These are phyloP conservation scores for Caenorhabditis drosophilae DNA, from an alignment of 2,888 invertebrate genomes.

Conservation along the genomic window DNA sequence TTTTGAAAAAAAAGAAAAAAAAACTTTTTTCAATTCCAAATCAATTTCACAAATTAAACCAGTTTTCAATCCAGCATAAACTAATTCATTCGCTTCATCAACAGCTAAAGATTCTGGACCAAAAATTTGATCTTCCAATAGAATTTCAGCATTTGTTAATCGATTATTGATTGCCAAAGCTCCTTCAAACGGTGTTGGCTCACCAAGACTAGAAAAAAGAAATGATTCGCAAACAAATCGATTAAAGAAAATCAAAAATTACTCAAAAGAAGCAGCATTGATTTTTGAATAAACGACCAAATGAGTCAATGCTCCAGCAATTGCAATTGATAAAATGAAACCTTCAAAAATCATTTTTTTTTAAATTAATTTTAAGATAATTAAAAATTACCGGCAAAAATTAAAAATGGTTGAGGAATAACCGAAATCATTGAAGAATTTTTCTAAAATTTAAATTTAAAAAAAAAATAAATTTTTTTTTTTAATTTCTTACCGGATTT, in stretches of 20 bases:
- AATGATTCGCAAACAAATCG: not conserved
- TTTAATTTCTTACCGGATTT: too few species aligned
- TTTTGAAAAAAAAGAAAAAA: not conserved
- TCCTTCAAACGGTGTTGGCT: slow-evolving; percentile 19
- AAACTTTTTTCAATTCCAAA: slow-evolving; percentile 16
- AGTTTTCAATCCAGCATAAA: slow-evolving; percentile 47
- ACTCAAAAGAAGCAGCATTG: slow-evolving; percentile 24
- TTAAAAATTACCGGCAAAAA: too few species aligned
- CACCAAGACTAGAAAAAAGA: slow-evolving; percentile 31
- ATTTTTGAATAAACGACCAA: slow-evolving; percentile 16
- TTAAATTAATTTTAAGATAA: too few species aligned
- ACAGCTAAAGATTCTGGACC: slow-evolving; percentile 51
- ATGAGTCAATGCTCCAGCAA: slow-evolving; percentile 28
- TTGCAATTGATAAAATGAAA: slow-evolving; percentile 12
- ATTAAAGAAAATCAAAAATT: not conserved
- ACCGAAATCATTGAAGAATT: too few species aligned
- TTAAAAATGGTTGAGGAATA: too few species aligned
- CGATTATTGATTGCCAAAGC: slow-evolving; percentile 31
- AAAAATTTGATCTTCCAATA: slow-evolving; percentile 45
- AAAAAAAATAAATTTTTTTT: too few species aligned
- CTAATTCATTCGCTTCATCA: slow-evolving; percentile 21
- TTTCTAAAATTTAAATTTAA: too few species aligned
- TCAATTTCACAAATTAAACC: slow-evolving; percentile 48
- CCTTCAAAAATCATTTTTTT: slow-evolving; percentile 5
- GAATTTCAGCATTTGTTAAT: slow-evolving; percentile 26